phyloP scores from a whole-genome alignment of 1,140 invertebrate species.

The Caenorhabditis elegans region DNA sequence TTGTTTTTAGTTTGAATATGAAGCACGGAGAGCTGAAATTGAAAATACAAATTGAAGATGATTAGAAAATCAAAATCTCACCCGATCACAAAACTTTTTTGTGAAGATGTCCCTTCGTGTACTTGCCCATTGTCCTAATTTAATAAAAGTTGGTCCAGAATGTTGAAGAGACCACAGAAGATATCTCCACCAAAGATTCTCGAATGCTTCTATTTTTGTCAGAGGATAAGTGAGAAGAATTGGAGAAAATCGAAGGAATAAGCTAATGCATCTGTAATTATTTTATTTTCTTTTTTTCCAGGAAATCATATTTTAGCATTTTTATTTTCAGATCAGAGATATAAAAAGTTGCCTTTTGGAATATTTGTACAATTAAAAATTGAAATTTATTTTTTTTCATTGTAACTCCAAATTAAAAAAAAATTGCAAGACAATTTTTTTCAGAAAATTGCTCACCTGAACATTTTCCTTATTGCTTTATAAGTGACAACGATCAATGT shows the following conservation, averaged over 20 bases:
- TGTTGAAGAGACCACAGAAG: slow-evolving; percentile 61
- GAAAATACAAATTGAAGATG: neutral
- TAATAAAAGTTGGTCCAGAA: slow-evolving; percentile 70
- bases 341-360: no score
- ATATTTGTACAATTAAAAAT: no score
- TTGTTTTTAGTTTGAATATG: slow-evolving; percentile 65
- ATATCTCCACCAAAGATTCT: slow-evolving; percentile 37
- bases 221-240: slow-evolving; percentile 35
- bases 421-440: no score
- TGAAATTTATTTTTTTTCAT: no score
- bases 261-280: slow-evolving; percentile 34
- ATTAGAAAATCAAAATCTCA: neutral
- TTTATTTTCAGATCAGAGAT: no score
- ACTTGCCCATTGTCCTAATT: slow-evolving; percentile 71
- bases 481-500: neutral
- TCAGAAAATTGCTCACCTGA: neutral
- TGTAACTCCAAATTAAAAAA: no score
- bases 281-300: no score
- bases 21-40: slow-evolving; percentile 66
- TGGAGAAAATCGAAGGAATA: slow-evolving; percentile 34
- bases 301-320: no score
- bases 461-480: neutral
- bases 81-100: slow-evolving; percentile 67
- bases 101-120: slow-evolving; percentile 69
- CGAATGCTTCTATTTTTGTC: neutral